Evolutionary conservation across 2,888 invertebrate genomes (phyloP).

Genomic region (Odontocolon sp.): DNA sequence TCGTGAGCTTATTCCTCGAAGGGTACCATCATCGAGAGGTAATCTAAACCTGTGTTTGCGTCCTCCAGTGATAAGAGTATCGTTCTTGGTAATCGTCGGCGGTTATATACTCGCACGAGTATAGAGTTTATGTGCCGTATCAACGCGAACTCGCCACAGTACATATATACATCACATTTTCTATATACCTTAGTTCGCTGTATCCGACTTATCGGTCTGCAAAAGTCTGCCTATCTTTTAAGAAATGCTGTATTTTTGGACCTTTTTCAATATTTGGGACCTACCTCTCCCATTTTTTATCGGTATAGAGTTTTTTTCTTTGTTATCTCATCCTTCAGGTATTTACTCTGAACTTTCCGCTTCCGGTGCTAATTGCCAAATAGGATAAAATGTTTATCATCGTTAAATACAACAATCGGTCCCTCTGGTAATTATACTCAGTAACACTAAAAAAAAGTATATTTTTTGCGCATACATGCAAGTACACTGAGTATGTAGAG

Average conservation of each 20-base stretch:
- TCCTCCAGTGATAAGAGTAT: conserved; percentile 57
- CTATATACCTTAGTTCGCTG: conserved; percentile 60
- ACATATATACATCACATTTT: conserved; percentile 5
- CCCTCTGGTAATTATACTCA: neutral
- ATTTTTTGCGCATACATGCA: neutral
- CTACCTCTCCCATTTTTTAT: neutral
- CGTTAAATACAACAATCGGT: neutral
- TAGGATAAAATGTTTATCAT: neutral
- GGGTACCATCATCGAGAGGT: conserved; percentile 62
- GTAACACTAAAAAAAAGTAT: neutral
- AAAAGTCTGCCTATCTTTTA: conserved; percentile 49
- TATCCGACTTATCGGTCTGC: conserved; percentile 53
- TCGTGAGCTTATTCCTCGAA: conserved; percentile 56
- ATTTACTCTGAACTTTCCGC: conserved; percentile 49
- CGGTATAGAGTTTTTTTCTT: neutral
- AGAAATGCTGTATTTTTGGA: conserved; percentile 49
- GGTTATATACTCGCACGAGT: conserved; percentile 36
- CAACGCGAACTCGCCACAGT: neutral
- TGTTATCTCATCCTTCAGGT: conserved; percentile 14
- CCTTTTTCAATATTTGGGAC: conserved; percentile 49
- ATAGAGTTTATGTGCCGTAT: conserved; percentile 36
- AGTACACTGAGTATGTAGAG: too few species aligned
- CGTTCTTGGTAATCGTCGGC: conserved; percentile 57
- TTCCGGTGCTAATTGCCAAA: conserved; percentile 39
- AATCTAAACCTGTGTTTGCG: conserved; percentile 61